Percentiles rank a stretch among this genome's conserved stretches.
Conservation (phyloP, 2,797 vertebrate species). For the Sebastes cheni region DNA sequence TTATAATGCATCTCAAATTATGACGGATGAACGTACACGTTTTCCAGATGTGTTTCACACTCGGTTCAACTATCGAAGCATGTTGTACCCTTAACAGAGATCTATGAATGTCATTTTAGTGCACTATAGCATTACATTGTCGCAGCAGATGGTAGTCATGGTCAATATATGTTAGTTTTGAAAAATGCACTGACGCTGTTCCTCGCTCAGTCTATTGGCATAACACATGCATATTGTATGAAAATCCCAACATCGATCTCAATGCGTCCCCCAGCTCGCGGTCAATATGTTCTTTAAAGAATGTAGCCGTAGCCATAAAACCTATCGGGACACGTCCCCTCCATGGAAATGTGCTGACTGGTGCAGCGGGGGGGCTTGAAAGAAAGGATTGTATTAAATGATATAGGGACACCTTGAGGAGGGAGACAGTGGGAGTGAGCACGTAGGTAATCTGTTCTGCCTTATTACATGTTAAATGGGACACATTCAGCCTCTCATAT, state of each 20-base stretch:
- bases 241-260: slow-evolving; percentile 60
- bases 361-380: slow-evolving; percentile 26
- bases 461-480: slow-evolving; percentile 72
- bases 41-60: slow-evolving; percentile 49
- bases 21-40: slow-evolving; percentile 59
- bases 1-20: slow-evolving; percentile 45
- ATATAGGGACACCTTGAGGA: slow-evolving; percentile 70
- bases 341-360: slow-evolving; percentile 66
- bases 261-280: slow-evolving; percentile 1
- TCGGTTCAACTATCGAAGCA: slow-evolving; percentile 45
- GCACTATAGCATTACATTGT: slow-evolving; percentile 10
- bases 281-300: slow-evolving; percentile 52
- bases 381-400: slow-evolving; percentile 54
- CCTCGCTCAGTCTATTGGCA: slow-evolving; percentile 12
- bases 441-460: slow-evolving; percentile 64
- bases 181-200: slow-evolving; percentile 46
- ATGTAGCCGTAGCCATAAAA: slow-evolving; percentile 39
- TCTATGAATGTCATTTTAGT: slow-evolving; percentile 62
- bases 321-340: slow-evolving; percentile 19
- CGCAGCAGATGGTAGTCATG: slow-evolving; percentile 48
- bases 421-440: slow-evolving; percentile 42
- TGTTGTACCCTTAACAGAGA: slow-evolving; percentile 55
- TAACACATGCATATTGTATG: slow-evolving; percentile 54
- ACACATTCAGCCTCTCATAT: slow-evolving; percentile 39
- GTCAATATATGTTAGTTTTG: slow-evolving; percentile 57